phyloP scores from a whole-genome alignment of 2,113 vertebrate genomes.

The Ahaetulla prasina region DNA sequence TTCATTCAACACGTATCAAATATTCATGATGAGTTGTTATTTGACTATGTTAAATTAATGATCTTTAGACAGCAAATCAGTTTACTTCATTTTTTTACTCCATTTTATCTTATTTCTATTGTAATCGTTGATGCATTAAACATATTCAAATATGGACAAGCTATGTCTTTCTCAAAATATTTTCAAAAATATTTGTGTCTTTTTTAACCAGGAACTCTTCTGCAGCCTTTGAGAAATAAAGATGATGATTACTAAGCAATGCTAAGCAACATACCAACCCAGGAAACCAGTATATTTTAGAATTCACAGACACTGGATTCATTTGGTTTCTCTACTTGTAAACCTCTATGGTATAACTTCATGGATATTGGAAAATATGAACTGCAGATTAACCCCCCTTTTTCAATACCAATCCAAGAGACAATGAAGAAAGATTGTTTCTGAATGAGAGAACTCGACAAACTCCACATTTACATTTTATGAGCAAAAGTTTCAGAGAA shows the following conservation, averaged over 20 bases:
- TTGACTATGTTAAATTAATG: background rate
- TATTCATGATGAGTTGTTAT: background rate
- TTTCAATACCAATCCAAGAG: background rate
- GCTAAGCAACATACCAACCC: background rate
- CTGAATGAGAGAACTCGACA: background rate
- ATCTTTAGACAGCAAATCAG: background rate
- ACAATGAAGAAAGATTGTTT: background rate
- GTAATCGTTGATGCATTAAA: background rate
- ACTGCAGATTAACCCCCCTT: background rate
- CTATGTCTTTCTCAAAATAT: background rate
- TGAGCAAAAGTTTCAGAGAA: background rate
- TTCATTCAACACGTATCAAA: background rate
- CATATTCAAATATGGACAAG: background rate
- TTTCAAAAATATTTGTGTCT: background rate
- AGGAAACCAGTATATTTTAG: background rate
- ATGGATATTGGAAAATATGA: background rate
- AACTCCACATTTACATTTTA: constrained; percentile 11
- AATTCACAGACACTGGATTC: background rate
- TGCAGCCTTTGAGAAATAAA: background rate
- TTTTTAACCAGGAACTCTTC: background rate
- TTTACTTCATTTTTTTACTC: background rate
- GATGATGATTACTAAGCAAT: background rate
- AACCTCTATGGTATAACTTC: constrained; percentile 2
- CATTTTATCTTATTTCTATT: background rate
- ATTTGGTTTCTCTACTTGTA: background rate